Evolutionary conservation across 2,888 invertebrate species (phyloP).

Genomic region (Apamea crenata): DNA sequence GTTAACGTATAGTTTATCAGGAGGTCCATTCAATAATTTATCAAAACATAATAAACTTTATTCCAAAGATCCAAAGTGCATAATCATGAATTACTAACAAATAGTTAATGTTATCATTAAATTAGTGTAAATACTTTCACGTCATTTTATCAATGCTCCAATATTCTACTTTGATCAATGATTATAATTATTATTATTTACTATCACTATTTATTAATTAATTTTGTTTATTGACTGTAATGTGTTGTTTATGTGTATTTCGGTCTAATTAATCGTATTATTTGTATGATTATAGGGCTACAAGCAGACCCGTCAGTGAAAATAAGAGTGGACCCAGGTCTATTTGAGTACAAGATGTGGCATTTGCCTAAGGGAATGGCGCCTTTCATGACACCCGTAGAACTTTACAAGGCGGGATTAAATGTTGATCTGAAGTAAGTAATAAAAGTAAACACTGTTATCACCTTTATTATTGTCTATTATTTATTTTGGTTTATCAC

Average conservation of each 20-base stretch:
- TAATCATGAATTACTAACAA: slow-evolving; percentile 5
- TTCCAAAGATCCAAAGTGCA: neutral
- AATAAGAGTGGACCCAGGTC: slow-evolving; percentile 95
- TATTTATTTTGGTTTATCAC: no score
- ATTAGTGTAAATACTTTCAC: neutral
- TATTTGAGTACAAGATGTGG: slow-evolving; percentile 99
- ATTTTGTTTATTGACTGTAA: neutral
- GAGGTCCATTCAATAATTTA: neutral
- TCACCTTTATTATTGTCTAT: neutral
- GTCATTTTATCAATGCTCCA: neutral
- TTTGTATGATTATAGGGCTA: slow-evolving; percentile 83
- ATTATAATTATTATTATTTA: slow-evolving; percentile 1
- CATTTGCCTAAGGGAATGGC: slow-evolving; percentile 93
- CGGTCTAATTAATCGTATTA: neutral
- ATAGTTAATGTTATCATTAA: slow-evolving; percentile 4
- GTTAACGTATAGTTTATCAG: neutral
- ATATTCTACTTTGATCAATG: slow-evolving; percentile 3
- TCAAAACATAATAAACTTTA: slow-evolving; percentile 1
- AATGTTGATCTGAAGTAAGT: slow-evolving; percentile 93
- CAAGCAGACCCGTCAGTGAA: slow-evolving; percentile 90
- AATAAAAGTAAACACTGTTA: neutral
- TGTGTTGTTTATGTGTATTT: neutral
- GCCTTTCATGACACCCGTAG: slow-evolving; percentile 94
- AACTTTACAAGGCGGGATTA: slow-evolving; percentile 93
- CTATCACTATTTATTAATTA: neutral